Conservation (phyloP, 2,797 vertebrate genomes). For the Sciaenops ocellatus region DNA sequence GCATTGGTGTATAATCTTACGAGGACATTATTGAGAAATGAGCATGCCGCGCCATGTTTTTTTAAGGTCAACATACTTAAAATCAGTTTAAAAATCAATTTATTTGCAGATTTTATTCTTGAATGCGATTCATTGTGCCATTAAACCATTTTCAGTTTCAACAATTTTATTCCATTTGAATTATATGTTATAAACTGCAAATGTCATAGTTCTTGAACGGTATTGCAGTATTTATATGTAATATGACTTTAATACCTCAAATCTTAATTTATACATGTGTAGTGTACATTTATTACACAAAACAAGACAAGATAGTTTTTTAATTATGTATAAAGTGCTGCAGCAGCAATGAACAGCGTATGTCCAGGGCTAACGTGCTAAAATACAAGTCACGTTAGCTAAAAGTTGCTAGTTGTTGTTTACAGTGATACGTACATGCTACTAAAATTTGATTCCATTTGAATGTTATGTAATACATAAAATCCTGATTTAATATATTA, state of each 20-base stretch:
- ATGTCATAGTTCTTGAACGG: not conserved
- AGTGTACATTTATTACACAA: not conserved
- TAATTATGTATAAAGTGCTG: constrained; percentile 15
- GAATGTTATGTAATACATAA: too few relatives aligned
- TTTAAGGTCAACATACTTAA: not conserved
- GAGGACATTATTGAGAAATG: constrained; percentile 1
- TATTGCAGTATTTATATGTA: not conserved
- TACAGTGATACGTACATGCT: not conserved
- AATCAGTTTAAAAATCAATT: not conserved
- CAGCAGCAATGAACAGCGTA: not conserved
- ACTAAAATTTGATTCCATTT: not conserved
- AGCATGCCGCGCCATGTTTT: not conserved
- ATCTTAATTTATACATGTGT: not conserved
- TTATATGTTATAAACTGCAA: not conserved
- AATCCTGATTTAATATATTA: too few relatives aligned
- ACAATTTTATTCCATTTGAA: too few relatives aligned
- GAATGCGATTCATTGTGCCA: too few relatives aligned
- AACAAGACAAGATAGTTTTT: not conserved
- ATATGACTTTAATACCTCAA: not conserved
- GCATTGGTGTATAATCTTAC: constrained; percentile 34
- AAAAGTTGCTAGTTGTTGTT: not conserved
- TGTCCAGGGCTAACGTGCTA: not conserved
- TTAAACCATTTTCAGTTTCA: too few relatives aligned
- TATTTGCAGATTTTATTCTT: not conserved
- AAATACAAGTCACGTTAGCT: not conserved